Conservation (phyloP, 2,888 invertebrate genomes). For the Drosophila nr. perissopoda region DNA sequence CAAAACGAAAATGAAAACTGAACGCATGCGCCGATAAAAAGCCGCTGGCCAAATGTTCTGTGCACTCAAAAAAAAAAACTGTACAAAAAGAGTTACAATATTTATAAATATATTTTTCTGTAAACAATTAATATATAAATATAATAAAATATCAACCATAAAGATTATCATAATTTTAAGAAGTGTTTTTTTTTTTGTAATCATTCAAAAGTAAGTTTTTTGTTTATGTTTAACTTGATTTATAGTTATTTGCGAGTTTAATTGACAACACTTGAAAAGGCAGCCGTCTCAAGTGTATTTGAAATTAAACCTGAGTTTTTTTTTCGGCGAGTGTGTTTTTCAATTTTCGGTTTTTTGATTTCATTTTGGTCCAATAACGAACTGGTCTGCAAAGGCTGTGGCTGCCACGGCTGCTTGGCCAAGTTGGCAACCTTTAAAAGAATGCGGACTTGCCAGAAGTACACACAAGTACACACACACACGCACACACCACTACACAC, state of each 20-base stretch:
- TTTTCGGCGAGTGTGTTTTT: neutral
- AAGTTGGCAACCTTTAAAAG: conserved; percentile 84
- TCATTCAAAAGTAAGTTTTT: too few relatives aligned
- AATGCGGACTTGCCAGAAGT: conserved; percentile 82
- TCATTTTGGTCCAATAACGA: conserved; percentile 49
- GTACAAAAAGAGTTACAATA: neutral
- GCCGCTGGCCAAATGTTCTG: conserved; percentile 48
- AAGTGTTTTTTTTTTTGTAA: neutral
- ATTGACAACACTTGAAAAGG: too few relatives aligned
- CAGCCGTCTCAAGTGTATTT: too few relatives aligned
- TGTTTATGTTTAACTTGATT: too few relatives aligned
- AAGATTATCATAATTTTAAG: neutral
- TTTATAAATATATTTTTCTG: neutral
- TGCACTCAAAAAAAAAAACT: neutral
- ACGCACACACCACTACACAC: conserved; percentile 6
- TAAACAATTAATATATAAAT: neutral
- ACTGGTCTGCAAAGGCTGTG: conserved; percentile 62
- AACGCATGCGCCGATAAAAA: conserved; percentile 48
- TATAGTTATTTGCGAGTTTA: too few relatives aligned
- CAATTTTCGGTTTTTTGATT: conserved; percentile 34
- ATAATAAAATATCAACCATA: neutral
- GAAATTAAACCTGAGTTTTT: neutral
- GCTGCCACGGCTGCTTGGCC: conserved; percentile 49
- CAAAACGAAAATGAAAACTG: conserved; percentile 74
- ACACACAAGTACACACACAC: conserved; percentile 43